Evolutionary conservation across 2,888 invertebrate species (phyloP), one percentile per base, ranked within the genome.

Genomic region (Macrosiphum euphorbiae): DNA sequence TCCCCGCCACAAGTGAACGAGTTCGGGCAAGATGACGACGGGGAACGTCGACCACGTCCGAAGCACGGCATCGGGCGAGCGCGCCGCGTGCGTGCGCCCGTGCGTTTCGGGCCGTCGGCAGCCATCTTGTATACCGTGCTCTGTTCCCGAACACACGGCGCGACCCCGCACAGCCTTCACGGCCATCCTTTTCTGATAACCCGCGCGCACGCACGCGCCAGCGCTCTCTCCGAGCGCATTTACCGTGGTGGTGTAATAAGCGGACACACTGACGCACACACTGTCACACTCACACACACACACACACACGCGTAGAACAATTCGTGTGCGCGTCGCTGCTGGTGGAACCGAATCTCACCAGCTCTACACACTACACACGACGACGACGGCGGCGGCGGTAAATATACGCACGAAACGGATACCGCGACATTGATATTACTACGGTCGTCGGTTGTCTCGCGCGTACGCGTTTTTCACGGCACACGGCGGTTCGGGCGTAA

Each of bases 301-400:
- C 78, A 52, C 89, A 85, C 47, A 58, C 84, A 85, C 84, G 26
- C 88, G 52, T 41, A 89, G 41, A 86, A 92, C 8, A 55, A 89
- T 92, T 93, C 84, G 89, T 90, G 94, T 61, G 90, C 85, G 90
- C 90, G 85, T 58, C 61, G 94, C 88, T 84, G 91, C 92, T 94
- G 90, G 94, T 94, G 94, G 94, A 94, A 94, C 61, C 90, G 94
- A 94, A 94, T 94, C 94, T 94, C 94, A 52, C 86, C 90, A 90
- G 94, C 90, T 90, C 61, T 92, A 95, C 95, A 95, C 95, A 95
- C 91, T 13, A 91, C 91, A 55, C 52, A 50, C 87, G 52, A 55
- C 84, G 52, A 78, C 52, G 78, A 78, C 78, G 78, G 8, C 78
- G 78, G 20, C 78, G 78, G 78, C 78, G 78, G 78, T 78, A 35